Evolutionary conservation across 1,140 invertebrate genomes (phyloP).

Genomic region (Eubasilissa regina): DNA sequence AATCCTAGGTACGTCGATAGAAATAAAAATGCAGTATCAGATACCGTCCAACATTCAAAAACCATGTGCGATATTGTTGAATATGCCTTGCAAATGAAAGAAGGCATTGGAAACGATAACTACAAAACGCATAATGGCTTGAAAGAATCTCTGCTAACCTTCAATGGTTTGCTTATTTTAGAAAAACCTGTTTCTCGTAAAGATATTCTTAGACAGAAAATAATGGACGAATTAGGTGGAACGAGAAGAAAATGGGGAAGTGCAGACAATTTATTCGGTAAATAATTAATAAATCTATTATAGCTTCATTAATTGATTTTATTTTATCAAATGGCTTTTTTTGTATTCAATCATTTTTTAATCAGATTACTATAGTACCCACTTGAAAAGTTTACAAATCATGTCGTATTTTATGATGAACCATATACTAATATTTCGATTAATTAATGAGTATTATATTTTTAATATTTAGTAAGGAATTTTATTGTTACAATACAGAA

Average conservation of each 20-base stretch:
- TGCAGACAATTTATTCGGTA: slow-evolving; percentile 50
- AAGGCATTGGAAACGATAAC: slow-evolving; percentile 9
- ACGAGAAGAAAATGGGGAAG: slow-evolving; percentile 56
- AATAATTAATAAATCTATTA: slow-evolving; percentile 3
- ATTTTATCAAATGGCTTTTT: no score
- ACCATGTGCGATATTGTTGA: slow-evolving; percentile 59
- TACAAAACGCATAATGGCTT: slow-evolving; percentile 6
- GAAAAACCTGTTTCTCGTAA: slow-evolving; percentile 22
- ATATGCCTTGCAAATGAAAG: slow-evolving; percentile 40
- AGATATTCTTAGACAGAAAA: slow-evolving; percentile 9
- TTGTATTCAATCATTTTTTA: no score
- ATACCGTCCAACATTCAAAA: slow-evolving; percentile 49
- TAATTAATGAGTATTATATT: no score
- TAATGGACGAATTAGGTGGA: slow-evolving; percentile 16
- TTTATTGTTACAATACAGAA: no score
- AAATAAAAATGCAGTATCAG: slow-evolving; percentile 11
- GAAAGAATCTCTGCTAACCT: slow-evolving; percentile 21
- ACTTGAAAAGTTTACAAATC: no score
- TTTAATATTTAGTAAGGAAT: no score
- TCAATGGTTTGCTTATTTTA: slow-evolving; percentile 31
- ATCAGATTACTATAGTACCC: no score
- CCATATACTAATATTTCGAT: no score
- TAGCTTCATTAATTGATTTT: no score
- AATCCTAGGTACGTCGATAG: slow-evolving; percentile 14
- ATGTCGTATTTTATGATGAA: no score